These are phyloP conservation scores for Carapus acus DNA, from an alignment of 2,797 vertebrate genomes.

Conservation along the genomic window DNA sequence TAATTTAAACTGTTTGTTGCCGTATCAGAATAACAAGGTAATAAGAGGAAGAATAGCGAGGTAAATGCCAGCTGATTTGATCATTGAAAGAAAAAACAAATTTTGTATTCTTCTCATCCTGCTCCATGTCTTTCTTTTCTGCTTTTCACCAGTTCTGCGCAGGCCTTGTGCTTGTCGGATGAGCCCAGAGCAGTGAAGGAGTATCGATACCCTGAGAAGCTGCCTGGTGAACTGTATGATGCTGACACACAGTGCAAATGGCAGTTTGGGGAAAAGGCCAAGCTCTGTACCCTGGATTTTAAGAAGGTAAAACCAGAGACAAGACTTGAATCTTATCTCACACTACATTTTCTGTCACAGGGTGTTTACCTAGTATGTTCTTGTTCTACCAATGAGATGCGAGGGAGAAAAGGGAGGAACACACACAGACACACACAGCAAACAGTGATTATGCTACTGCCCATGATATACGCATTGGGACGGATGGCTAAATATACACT, in stretches of 20 bases:
- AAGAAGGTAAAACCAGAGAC: conserved; percentile 77
- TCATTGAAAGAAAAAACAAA: too few relatives aligned
- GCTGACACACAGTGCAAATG: conserved; percentile 91
- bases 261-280: conserved; percentile 92
- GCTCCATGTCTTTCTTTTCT: not conserved
- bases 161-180: conserved; percentile 83
- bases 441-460: conserved; percentile 38
- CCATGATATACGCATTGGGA: conserved; percentile 52
- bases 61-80: too few relatives aligned
- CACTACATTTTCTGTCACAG: conserved; percentile 14
- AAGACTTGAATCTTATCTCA: conserved; percentile 7
- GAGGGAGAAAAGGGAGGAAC: conserved; percentile 23
- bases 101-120: not conserved
- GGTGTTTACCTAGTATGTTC: conserved; percentile 13
- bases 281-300: conserved; percentile 85
- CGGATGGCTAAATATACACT: conserved; percentile 67
- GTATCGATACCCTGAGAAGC: conserved; percentile 82
- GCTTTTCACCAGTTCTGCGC: conserved; percentile 74
- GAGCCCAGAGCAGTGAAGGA: conserved; percentile 78
- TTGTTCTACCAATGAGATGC: conserved; percentile 23
- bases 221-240: conserved; percentile 86
- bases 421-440: conserved; percentile 8
- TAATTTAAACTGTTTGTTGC: too few relatives aligned
- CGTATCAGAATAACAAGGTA: too few relatives aligned
- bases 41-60: too few relatives aligned